Conservation (phyloP, 2,888 invertebrate genomes). For the Lysandra coridon region DNA sequence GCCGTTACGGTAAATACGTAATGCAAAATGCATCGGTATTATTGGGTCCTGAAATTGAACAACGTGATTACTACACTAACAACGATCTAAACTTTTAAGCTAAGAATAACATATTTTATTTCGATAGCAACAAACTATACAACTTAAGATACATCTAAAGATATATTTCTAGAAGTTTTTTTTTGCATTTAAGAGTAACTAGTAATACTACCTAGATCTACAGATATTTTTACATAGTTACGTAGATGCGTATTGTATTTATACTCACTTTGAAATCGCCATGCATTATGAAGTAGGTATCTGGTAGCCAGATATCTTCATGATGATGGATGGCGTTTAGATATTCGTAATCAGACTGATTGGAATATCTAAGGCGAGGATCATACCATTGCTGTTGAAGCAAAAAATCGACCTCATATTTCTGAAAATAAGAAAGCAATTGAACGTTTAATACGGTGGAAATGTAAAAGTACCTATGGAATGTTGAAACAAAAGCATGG, state of each 20-base stretch:
- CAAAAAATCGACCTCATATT: slow-evolving; percentile 97
- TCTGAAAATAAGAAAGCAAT: slow-evolving; percentile 80
- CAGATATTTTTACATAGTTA: background rate
- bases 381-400: slow-evolving; percentile 97
- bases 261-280: slow-evolving; percentile 90
- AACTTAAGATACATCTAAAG: background rate
- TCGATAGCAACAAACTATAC: background rate
- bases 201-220: background rate
- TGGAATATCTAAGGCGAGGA: slow-evolving; percentile 92
- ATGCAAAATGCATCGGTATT: slow-evolving; percentile 95
- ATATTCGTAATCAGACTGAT: slow-evolving; percentile 92
- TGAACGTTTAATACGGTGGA: background rate
- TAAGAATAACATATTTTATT: background rate
- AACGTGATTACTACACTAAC: slow-evolving; percentile 30
- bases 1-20: slow-evolving; percentile 95
- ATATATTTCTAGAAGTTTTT: background rate
- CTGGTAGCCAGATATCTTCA: slow-evolving; percentile 95
- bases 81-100: background rate
- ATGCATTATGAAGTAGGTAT: slow-evolving; percentile 98
- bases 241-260: background rate
- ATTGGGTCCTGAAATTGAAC: slow-evolving; percentile 85
- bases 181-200: background rate
- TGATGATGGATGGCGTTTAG: slow-evolving; percentile 96
- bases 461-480: no score
- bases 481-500: no score